Base-by-base conservation (phyloP, 1,140 invertebrate genomes). In the Heliconius eleuchia region DNA sequence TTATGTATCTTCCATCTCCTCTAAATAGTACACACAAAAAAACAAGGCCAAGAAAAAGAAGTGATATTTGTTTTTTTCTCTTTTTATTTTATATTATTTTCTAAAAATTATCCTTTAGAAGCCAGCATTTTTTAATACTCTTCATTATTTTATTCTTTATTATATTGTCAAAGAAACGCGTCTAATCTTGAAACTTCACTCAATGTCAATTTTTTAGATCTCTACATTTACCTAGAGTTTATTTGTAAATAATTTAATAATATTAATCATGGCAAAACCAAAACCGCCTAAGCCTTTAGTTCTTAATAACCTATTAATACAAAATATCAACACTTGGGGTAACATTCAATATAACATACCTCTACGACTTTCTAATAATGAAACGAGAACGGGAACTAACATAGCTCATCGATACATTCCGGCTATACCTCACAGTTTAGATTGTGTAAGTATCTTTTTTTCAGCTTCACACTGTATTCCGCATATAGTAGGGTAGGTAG, bases 261-360 rank as follows among this genome's bases (percentile, higher is more conserved):
- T 37, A 71, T 55, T 34, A 71, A 77, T 18, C 70, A 77, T 77
- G 90, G 46, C 85, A 1, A 71, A 85, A 75, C 39, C 83, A 3
- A 91, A 85, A 50, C 55, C 83, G 18, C 78, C 80, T 27, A 85
- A 88, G 60, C 89, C 86, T 13, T 55, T 87, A 5, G 84, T 83
- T 13, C 82, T 93, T 1, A 89, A 94, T 71, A 88, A 95, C 1
- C 80, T 93, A 8, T 79, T 95, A 18, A 83, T 94, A 52, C 84
- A 92, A 60, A 94, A 94, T 84, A 86, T 94, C 39, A 95, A 94
- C 76, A 91, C 89, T 3, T 94, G 93, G 93, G 94, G 93, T 1
- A 94, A 94, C 60, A 89, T 95, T 4, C 91, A 94, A 73, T 95
- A 94, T 55, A 94, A 94, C 72, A 91, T 94, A n/a, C 94, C 92